Evolutionary conservation across 2,797 vertebrate genomes (phyloP).

Genomic region (Myotis myotis): DNA sequence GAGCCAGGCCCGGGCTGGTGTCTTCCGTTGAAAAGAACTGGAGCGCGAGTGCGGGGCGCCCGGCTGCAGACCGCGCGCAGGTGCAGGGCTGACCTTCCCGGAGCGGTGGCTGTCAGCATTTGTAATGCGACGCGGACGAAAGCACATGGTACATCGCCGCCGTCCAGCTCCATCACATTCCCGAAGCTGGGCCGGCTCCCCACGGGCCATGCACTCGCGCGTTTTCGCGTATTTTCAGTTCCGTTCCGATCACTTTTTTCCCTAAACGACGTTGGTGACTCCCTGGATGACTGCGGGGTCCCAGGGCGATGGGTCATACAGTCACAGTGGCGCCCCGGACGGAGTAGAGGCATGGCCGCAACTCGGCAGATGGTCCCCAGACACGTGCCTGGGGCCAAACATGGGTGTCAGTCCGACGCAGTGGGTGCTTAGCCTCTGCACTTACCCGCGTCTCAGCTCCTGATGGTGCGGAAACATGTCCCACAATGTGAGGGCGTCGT

Average conservation of each 20-base stretch:
- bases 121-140: not conserved
- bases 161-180: not conserved
- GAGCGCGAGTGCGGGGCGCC: no score
- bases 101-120: not conserved
- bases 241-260: not conserved
- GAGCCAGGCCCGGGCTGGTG: accelerated
- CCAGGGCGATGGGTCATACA: not conserved
- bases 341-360: not conserved
- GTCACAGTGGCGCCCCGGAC: not conserved
- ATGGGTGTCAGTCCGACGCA: not conserved
- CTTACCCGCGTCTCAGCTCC: not conserved
- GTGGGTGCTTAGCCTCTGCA: not conserved
- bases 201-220: not conserved
- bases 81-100: no score
- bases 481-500: not conserved
- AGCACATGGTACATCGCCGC: not conserved
- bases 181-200: no score
- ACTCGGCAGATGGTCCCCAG: not conserved
- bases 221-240: not conserved
- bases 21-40: not conserved
- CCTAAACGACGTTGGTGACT: not conserved
- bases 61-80: no score
- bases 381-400: not conserved
- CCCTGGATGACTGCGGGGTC: not conserved
- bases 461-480: not conserved